Base-by-base conservation (phyloP, 1,140 invertebrate species). In the Brachionus plicatilis region DNA sequence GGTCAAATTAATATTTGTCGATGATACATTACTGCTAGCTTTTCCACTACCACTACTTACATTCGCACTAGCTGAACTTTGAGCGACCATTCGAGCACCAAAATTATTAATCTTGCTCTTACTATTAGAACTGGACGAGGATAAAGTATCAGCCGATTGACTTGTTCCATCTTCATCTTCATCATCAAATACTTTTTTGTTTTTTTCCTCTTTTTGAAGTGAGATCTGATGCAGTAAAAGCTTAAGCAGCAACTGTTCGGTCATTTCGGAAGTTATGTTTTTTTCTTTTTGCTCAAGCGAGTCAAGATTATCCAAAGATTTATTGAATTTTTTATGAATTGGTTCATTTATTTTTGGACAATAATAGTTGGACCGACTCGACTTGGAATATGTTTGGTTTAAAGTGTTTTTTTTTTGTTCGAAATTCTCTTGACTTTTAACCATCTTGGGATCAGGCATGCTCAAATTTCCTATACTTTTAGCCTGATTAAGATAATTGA, bases 151-250 rank as follows among this genome's bases (percentile, higher is more conserved):
- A 6, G 43, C 47, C 27, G 72, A 76, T 20, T 50, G 20, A 50
- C 72, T 76, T 6, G 72, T 76, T 27, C 72, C 20, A 76, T 76
- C 72, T 24, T 76, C 72, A 3, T 37, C 33, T 37, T 76, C 72
- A 24, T 76, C 72, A 2, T 76, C 72, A 27, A 76, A 27, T 47
- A 47, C 17, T 9, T 76, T 50, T 50, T 50, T 50, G 2, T 47
- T 14, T 24, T 47, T 50, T 29, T 76, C 72, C 11, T 76, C 72
- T 50, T 76, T 76, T 50, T 76, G 72, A 12, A 76, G 11, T 1
- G 72, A 27, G 2, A 82, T 82, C n/a, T 82, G 53, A 43, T 82
- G 79, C 79, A 82, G 27, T 47, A 82, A 37, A 20, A 82, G 65
- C 37, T 82, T 82, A 1, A 82, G n/a, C 50, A 82, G 27, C 12